A percentile compares a stretch with the other conserved stretches of the same genome.
Evolutionary conservation across 1,140 invertebrate genomes (phyloP).

Genomic region (Dendrolimus kikuchii): DNA sequence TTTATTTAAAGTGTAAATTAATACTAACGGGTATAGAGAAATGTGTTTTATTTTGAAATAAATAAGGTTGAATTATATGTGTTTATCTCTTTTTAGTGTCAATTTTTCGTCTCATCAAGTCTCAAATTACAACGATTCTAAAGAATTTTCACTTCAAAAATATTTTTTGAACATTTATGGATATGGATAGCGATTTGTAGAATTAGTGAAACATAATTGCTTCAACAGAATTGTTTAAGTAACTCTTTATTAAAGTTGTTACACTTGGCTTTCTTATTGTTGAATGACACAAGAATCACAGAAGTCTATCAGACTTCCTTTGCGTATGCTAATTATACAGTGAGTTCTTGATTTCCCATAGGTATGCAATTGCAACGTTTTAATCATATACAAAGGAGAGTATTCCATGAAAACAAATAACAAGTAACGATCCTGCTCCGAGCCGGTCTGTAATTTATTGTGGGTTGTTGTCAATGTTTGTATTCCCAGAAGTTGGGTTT

Average conservation of each 20-base stretch:
- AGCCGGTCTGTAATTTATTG: constrained; percentile 57
- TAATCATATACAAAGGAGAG: constrained; percentile 64
- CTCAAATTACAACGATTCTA: too few species aligned
- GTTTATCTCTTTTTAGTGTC: too few species aligned
- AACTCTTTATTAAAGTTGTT: constrained; percentile 2
- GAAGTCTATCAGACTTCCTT: constrained; percentile 25
- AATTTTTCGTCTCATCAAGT: too few species aligned
- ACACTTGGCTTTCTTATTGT: neutral
- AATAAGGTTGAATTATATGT: too few species aligned
- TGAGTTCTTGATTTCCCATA: constrained; percentile 64
- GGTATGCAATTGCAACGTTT: constrained; percentile 58
- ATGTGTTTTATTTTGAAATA: too few species aligned
- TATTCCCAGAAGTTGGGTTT: constrained; percentile 29
- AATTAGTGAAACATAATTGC: too few species aligned
- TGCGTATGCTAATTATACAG: constrained; percentile 56
- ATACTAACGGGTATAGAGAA: too few species aligned
- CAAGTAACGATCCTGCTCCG: constrained; percentile 27
- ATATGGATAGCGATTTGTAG: too few species aligned
- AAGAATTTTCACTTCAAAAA: too few species aligned
- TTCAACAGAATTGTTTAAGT: neutral
- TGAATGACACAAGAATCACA: constrained; percentile 20
- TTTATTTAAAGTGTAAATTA: too few species aligned
- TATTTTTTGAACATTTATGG: too few species aligned
- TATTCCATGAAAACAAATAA: constrained; percentile 65
- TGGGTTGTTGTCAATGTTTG: constrained; percentile 48